Conservation (phyloP, 2,888 invertebrate species). For the Clepsis dumicolana region DNA sequence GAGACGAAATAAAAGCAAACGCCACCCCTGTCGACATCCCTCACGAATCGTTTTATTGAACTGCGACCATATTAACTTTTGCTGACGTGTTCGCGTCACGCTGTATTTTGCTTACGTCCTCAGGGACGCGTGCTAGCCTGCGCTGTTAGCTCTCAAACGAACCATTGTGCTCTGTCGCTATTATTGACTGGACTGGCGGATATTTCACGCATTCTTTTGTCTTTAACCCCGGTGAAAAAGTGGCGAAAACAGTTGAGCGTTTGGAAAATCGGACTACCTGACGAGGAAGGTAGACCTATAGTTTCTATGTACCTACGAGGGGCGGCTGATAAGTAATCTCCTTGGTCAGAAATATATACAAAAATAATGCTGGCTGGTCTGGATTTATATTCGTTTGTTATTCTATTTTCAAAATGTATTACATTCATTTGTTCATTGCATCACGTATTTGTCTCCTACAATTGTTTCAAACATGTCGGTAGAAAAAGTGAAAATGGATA, state of each 20-base stretch:
- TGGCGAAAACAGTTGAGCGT: neutral
- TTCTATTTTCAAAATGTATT: no score
- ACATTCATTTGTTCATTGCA: no score
- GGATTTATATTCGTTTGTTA: no score
- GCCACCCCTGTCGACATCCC: conserved; percentile 74
- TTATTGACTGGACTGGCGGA: conserved; percentile 28
- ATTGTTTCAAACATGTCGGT: no score
- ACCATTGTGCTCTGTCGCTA: conserved; percentile 34
- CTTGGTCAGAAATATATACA: no score
- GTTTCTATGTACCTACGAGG: no score
- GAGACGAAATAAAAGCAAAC: conserved; percentile 79
- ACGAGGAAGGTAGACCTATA: neutral
- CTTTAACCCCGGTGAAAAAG: conserved; percentile 20
- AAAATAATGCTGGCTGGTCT: no score
- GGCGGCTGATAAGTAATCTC: no score
- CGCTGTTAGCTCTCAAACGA: conserved; percentile 34
- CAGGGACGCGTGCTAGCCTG: conserved; percentile 44
- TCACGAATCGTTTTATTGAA: conserved; percentile 79
- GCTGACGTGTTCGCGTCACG: conserved; percentile 57
- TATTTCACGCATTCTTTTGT: conserved; percentile 36
- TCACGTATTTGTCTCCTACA: no score
- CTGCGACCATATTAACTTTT: conserved; percentile 70
- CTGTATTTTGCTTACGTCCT: conserved; percentile 49
- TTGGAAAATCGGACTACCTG: neutral
- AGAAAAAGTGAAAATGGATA: no score